These are phyloP conservation scores for Cariama cristata DNA, from an alignment of 2,113 vertebrate species.

Conservation along the genomic window DNA sequence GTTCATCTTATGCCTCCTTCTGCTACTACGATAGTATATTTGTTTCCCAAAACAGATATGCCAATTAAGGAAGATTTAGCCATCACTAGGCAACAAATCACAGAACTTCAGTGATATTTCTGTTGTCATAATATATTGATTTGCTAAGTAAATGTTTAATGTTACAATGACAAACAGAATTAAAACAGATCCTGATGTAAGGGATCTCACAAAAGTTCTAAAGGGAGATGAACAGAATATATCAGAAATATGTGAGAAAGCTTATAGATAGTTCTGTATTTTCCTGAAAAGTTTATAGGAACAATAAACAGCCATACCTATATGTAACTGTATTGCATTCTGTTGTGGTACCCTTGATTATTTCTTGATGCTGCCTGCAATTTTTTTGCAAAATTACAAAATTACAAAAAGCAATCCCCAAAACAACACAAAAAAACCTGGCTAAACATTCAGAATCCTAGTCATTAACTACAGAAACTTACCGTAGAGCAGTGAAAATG, in stretches of 20 bases:
- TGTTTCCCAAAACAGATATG: not conserved
- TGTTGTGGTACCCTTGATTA: not conserved
- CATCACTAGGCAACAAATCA: not conserved
- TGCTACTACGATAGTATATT: not conserved
- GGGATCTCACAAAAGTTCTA: not conserved
- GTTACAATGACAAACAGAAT: not conserved
- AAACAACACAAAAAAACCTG: not conserved
- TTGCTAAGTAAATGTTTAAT: not conserved
- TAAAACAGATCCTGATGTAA: not conserved
- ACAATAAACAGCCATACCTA: not conserved
- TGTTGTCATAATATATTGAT: not conserved
- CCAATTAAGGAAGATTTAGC: not conserved
- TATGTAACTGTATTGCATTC: not conserved
- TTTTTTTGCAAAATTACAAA: too few relatives aligned
- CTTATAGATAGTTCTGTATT: not conserved
- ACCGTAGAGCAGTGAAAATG: not conserved
- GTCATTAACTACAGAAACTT: constrained; percentile 50
- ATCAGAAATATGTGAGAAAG: not conserved
- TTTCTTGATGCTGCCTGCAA: not conserved
- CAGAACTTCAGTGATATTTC: not conserved
- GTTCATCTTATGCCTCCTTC: not conserved
- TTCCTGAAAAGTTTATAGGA: not conserved
- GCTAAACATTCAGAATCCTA: not conserved
- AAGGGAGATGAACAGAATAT: not conserved
- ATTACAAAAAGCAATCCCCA: too few relatives aligned